These are phyloP conservation scores for Pseudanteris insignis DNA, from an alignment of 2,888 invertebrate genomes.

Conservation along the genomic window DNA sequence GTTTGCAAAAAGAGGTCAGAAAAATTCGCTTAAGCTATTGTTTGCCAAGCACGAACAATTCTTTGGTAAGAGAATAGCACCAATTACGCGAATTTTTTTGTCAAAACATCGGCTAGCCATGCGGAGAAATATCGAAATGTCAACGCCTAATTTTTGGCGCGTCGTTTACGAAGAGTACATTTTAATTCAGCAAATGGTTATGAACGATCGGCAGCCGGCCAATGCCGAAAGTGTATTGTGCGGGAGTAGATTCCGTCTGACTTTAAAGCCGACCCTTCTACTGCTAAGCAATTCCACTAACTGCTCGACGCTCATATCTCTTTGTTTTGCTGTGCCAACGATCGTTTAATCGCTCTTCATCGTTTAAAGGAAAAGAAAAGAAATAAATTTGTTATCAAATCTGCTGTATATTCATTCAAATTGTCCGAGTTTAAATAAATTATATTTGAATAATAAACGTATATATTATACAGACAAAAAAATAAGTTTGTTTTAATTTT, in stretches of 20 bases:
- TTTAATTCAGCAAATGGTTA: constrained; percentile 38
- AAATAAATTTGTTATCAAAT: too few relatives aligned
- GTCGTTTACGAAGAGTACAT: constrained; percentile 21
- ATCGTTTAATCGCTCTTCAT: constrained; percentile 18
- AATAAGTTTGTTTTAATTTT: too few relatives aligned
- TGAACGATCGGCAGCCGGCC: constrained; percentile 18
- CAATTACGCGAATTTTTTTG: constrained; percentile 15
- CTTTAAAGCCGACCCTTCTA: constrained; percentile 31
- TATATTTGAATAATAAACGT: too few relatives aligned
- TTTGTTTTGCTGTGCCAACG: constrained; percentile 12
- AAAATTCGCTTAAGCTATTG: too few relatives aligned
- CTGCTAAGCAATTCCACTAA: constrained; percentile 36
- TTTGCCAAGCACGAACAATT: constrained; percentile 1
- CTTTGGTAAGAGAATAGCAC: not conserved
- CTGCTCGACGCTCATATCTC: constrained; percentile 12
- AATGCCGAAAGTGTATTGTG: constrained; percentile 33
- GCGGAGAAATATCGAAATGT: constrained; percentile 18
- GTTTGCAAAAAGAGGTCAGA: too few relatives aligned
- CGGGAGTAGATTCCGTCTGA: constrained; percentile 25
- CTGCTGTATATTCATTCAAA: too few relatives aligned
- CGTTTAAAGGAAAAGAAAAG: too few relatives aligned
- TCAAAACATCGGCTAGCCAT: not conserved
- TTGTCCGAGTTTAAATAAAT: too few relatives aligned
- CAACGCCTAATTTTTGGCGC: constrained; percentile 21
- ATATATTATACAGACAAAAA: too few relatives aligned